Percentiles rank a stretch among this genome's conserved stretches.
Evolutionary conservation across 2,888 invertebrate genomes (phyloP).

Genomic region (Meliscaeva auricollis): DNA sequence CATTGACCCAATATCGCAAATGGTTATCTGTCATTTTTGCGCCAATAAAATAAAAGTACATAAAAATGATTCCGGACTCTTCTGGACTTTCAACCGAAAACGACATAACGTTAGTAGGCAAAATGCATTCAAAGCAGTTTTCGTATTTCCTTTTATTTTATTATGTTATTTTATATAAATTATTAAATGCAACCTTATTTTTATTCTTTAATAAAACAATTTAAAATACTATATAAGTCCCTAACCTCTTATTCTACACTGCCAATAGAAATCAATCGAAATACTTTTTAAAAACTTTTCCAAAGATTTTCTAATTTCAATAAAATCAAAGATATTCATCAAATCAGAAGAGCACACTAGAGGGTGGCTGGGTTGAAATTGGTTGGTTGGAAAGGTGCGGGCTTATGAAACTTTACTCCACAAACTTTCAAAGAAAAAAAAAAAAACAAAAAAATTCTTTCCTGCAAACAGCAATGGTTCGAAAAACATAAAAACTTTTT

Average conservation of each 20-base stretch:
- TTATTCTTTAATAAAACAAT: not conserved
- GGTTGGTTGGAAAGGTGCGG: constrained; percentile 27
- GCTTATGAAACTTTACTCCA: constrained; percentile 58
- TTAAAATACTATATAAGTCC: constrained; percentile 28
- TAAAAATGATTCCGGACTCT: too few species aligned
- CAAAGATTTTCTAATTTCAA: constrained; percentile 75
- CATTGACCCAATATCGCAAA: too few species aligned
- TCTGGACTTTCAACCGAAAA: too few species aligned
- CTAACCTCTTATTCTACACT: constrained; percentile 40
- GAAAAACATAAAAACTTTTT: constrained; percentile 73
- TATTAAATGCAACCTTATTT: too few species aligned
- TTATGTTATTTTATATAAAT: too few species aligned
- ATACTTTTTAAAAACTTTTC: constrained; percentile 67
- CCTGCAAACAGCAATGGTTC: constrained; percentile 67
- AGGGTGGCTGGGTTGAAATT: not conserved
- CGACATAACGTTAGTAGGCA: too few species aligned
- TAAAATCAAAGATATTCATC: constrained; percentile 77
- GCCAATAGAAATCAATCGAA: constrained; percentile 74
- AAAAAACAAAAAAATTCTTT: constrained; percentile 43
- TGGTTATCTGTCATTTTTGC: too few species aligned
- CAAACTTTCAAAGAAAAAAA: constrained; percentile 57
- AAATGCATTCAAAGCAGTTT: too few species aligned
- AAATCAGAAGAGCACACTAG: constrained; percentile 43
- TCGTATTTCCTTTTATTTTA: too few species aligned
- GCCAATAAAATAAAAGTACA: too few species aligned